Percentiles rank a stretch among this genome's conserved stretches.
These are phyloP conservation scores for Phlogophora meticulosa DNA, from an alignment of 2,888 invertebrate genomes.

Conservation along the genomic window DNA sequence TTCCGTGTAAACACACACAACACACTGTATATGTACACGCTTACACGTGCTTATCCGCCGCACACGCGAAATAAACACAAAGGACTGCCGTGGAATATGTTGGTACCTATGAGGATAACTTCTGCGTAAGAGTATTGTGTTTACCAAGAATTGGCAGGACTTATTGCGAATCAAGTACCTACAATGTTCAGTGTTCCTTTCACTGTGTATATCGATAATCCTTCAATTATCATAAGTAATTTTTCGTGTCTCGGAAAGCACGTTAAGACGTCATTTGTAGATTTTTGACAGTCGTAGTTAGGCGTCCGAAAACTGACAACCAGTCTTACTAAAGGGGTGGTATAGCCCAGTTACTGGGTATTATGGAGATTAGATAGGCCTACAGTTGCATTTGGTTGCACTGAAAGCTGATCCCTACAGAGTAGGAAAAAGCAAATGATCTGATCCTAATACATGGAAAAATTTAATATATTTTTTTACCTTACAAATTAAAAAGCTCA, in stretches of 20 bases:
- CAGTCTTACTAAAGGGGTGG: too few species aligned
- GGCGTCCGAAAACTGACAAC: slow-evolving; percentile 1
- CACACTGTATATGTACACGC: slow-evolving; percentile 24
- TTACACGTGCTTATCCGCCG: slow-evolving; percentile 47
- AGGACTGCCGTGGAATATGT: slow-evolving; percentile 54
- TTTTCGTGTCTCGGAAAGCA: too few species aligned
- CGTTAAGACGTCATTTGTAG: too few species aligned
- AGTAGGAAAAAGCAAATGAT: too few species aligned
- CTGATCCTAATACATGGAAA: too few species aligned
- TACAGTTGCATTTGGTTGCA: too few species aligned
- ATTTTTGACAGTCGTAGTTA: too few species aligned
- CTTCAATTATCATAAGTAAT: too few species aligned
- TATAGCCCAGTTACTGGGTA: too few species aligned
- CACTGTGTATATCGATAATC: slow-evolving; percentile 3
- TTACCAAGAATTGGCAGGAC: slow-evolving; percentile 40
- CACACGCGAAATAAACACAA: slow-evolving; percentile 53
- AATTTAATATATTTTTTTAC: too few species aligned
- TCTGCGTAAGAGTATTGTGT: slow-evolving; percentile 46
- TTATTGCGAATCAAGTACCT: slow-evolving; percentile 17
- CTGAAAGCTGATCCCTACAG: too few species aligned
- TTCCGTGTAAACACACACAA: slow-evolving; percentile 41
- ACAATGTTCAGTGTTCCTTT: slow-evolving; percentile 13
- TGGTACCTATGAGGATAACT: slow-evolving; percentile 53
- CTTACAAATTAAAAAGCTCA: background rate
- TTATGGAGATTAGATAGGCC: too few species aligned